A percentile compares a stretch with the other conserved stretches of the same genome.
Conservation (phyloP, 2,888 invertebrate genomes). For the Anarsia innoxiella region DNA sequence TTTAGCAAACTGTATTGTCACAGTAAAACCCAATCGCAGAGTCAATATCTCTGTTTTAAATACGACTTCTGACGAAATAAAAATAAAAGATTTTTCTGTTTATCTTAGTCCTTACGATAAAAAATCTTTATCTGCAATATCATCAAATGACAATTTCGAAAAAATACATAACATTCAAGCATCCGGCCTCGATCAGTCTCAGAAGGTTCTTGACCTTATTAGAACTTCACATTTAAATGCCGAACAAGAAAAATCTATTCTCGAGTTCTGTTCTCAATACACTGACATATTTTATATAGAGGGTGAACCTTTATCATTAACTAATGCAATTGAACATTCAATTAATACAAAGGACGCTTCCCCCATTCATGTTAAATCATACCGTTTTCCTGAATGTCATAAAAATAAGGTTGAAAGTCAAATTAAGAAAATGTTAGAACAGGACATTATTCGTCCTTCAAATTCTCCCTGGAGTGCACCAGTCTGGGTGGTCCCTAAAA, state of each 20-base stretch:
- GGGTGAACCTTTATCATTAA: neutral
- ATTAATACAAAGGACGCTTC: neutral
- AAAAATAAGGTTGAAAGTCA: too few relatives aligned
- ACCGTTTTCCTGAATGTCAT: too few relatives aligned
- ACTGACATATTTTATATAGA: slow-evolving; percentile 2
- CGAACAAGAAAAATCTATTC: neutral
- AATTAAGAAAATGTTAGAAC: too few relatives aligned
- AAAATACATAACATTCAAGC: too few relatives aligned
- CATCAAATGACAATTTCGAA: neutral
- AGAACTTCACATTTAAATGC: neutral
- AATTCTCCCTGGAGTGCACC: too few relatives aligned
- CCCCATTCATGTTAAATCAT: slow-evolving; percentile 2
- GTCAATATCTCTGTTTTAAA: slow-evolving; percentile 9
- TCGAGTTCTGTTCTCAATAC: neutral
- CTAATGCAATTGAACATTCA: neutral
- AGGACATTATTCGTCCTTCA: too few relatives aligned
- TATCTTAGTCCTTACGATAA: too few relatives aligned
- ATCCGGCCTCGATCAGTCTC: neutral
- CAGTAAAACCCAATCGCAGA: slow-evolving; percentile 6
- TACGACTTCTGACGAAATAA: neutral
- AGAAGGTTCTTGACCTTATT: slow-evolving; percentile 1
- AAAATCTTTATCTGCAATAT: too few relatives aligned
- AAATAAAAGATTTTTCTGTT: neutral
- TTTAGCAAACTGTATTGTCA: slow-evolving; percentile 6
- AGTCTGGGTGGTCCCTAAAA: too few relatives aligned